These are phyloP conservation scores for Reticulitermes lucifugus DNA, from an alignment of 2,888 invertebrate species.

Conservation along the genomic window DNA sequence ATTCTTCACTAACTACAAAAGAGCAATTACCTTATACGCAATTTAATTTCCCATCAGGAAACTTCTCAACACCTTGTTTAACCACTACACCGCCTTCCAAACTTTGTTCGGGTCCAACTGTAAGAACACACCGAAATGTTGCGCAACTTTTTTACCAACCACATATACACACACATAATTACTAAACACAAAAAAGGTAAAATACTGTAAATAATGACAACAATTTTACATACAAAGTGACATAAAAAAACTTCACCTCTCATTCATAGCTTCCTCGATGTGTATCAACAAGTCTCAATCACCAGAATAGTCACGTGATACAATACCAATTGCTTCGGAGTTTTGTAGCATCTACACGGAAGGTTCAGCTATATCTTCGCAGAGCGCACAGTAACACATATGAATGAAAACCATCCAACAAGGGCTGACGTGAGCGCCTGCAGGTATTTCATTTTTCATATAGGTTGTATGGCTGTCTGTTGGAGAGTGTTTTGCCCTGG, in stretches of 20 bases:
- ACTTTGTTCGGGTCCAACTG: constrained; percentile 16
- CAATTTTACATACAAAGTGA: neutral
- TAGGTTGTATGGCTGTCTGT: no score
- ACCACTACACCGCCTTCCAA: constrained; percentile 20
- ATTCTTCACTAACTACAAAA: no score
- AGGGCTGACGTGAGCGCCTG: no score
- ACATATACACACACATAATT: neutral
- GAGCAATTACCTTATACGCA: neutral
- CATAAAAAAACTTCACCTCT: neutral
- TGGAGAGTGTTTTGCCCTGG: no score
- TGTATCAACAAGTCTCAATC: neutral
- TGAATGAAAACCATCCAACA: no score
- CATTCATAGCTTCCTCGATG: neutral
- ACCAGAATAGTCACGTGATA: no score
- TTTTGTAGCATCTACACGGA: no score
- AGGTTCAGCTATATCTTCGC: no score
- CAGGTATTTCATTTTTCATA: no score
- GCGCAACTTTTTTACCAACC: neutral
- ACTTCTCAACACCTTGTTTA: neutral
- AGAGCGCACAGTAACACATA: no score
- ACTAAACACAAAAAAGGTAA: neutral
- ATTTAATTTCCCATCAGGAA: neutral
- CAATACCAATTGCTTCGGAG: no score
- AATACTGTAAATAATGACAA: neutral
- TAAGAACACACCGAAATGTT: neutral